Evolutionary conservation across 2,797 vertebrate genomes (phyloP).

Genomic region (Pseudochromis fuscus): DNA sequence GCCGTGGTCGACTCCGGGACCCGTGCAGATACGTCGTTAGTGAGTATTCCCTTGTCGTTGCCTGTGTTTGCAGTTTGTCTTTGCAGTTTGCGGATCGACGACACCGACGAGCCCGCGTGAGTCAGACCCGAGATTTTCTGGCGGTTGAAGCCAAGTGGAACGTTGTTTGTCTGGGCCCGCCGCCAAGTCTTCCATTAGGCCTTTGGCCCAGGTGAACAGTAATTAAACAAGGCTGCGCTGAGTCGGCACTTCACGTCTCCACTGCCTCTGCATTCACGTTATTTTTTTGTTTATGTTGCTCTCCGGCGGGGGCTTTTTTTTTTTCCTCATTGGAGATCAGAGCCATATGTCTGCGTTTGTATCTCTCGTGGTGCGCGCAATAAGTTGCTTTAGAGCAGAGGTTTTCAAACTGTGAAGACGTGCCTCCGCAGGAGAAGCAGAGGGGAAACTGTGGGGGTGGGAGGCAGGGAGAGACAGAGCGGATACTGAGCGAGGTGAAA

Average conservation of each 20-base stretch:
- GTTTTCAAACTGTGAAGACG: constrained; percentile 18
- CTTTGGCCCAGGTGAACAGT: constrained; percentile 83
- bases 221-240: constrained; percentile 82
- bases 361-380: constrained; percentile 22
- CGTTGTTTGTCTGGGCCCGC: constrained; percentile 82
- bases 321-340: constrained; percentile 28
- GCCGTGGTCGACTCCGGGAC: not conserved
- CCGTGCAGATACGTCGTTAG: constrained; percentile 16
- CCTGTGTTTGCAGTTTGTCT: constrained; percentile 60
- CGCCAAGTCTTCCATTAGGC: constrained; percentile 86
- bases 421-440: not conserved
- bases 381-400: constrained; percentile 28
- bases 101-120: constrained; percentile 59
- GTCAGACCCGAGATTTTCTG: constrained; percentile 69
- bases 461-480: not conserved
- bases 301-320: constrained; percentile 20
- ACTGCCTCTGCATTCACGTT: constrained; percentile 65
- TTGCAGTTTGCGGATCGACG: constrained; percentile 41
- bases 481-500: not conserved
- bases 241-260: constrained; percentile 71
- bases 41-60: constrained; percentile 53
- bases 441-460: not conserved
- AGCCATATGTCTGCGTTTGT: constrained; percentile 52
- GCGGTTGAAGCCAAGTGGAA: constrained; percentile 69
- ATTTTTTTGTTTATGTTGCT: constrained; percentile 76